Evolutionary conservation across 2,113 vertebrate genomes (phyloP).

Genomic region (Stomatorhinus ivindoensis): DNA sequence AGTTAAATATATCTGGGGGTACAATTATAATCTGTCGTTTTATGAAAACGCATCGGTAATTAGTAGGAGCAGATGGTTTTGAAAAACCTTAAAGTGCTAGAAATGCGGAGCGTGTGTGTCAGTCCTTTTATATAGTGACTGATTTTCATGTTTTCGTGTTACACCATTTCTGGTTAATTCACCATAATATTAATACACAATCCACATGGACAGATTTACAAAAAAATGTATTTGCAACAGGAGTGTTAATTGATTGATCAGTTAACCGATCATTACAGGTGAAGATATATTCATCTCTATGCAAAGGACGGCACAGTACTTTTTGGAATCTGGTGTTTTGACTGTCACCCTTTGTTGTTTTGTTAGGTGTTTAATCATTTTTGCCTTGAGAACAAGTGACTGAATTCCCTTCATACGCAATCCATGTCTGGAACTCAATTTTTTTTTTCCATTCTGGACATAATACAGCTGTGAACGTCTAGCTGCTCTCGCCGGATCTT

Average conservation of each 20-base stretch:
- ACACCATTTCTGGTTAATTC: background rate
- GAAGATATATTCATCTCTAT: background rate
- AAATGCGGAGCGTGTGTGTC: background rate
- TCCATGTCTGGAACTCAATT: background rate
- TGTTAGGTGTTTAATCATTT: background rate
- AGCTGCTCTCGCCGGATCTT: constrained; percentile 19
- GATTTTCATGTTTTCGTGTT: background rate
- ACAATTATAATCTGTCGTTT: background rate
- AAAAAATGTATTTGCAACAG: background rate
- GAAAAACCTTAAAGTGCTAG: background rate
- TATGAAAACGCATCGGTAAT: background rate
- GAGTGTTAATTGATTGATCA: background rate
- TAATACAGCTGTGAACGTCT: background rate
- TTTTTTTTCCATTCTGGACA: background rate
- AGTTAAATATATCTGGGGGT: background rate
- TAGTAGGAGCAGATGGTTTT: background rate
- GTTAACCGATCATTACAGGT: background rate
- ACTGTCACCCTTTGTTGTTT: background rate
- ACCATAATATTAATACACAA: background rate
- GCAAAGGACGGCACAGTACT: background rate
- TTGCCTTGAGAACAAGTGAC: background rate
- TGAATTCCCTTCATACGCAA: background rate
- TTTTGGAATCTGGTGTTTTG: background rate
- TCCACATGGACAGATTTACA: background rate
- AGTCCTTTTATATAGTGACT: background rate